Base-by-base conservation (phyloP, 2,113 vertebrate species). In the Polypterus senegalus region DNA sequence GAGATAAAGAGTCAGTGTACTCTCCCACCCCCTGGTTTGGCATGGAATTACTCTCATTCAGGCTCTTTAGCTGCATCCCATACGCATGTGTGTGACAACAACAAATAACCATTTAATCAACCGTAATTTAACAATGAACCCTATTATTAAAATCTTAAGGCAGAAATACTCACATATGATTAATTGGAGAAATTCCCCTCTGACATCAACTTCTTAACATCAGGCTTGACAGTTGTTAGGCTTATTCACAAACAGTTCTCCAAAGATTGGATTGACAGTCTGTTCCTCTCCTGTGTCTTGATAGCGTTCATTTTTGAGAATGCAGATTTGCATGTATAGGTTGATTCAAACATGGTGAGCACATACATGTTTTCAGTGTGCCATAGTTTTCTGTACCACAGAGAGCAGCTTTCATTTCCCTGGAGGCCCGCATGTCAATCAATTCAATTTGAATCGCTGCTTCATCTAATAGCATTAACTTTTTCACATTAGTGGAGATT, bases 131-230 rank as follows among this genome's bases (percentile, higher is more conserved):
- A 2, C 27, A 27, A 27, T 27, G 27, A 27, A 27, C 2, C 27
- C 27, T 27, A 27, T 27, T 27, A 27, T 1, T 27, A 27, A 27
- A 27, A 27, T 27, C 27, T 27, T 27, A 27, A 27, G 27, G 27
- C 27, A 27, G 27, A 27, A 27, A 27, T 27, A 27, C 27, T 27
- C 27, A 27, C 27, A 5, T 44, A 45, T 61, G 43, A 3, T 54
- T 11, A 61, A 61, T 53, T 49, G 60, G n/a, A 53, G 46, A 61
- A 61, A 7, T 61, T 53, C 47, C 59, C 59, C 59, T 61, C 48
- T n/a, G 59, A 61, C 59, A 61, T 49, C 10, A 61, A 7, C 59
- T 61, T 52, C 6, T 61, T n/a, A 5, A 61, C 43, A 9, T 61
- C 46, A 27, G 59, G 59, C 9, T 3, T 27, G 59, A 48, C 10